These are phyloP conservation scores for Chalcosyrphus nemorum DNA, from an alignment of 2,888 invertebrate genomes.

Conservation along the genomic window DNA sequence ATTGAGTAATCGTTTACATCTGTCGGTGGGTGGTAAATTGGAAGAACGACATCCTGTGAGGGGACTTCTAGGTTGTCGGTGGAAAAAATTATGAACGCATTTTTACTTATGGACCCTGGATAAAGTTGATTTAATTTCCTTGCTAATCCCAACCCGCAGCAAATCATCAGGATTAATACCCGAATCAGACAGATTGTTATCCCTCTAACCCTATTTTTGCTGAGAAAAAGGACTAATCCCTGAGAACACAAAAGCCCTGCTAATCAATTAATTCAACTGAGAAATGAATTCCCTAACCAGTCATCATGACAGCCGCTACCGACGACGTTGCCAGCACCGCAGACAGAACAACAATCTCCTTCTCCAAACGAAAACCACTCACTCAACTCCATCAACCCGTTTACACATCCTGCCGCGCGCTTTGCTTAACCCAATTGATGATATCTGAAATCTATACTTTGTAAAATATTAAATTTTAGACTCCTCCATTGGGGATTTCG, in stretches of 20 bases:
- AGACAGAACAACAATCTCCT: slow-evolving; percentile 48
- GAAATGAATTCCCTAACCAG: slow-evolving; percentile 22
- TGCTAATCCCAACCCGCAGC: slow-evolving; percentile 23
- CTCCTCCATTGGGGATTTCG: slow-evolving; percentile 31
- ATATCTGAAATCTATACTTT: slow-evolving; percentile 61
- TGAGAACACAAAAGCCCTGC: slow-evolving; percentile 16
- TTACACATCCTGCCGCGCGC: slow-evolving; percentile 9
- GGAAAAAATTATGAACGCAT: neutral
- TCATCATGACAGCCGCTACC: slow-evolving; percentile 19
- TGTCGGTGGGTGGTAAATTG: slow-evolving; percentile 56
- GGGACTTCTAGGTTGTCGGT: neutral
- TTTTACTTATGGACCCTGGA: neutral
- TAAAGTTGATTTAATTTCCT: neutral
- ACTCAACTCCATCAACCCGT: slow-evolving; percentile 28
- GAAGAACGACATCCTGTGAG: too few relatives aligned
- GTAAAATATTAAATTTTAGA: slow-evolving; percentile 63
- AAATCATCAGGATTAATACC: slow-evolving; percentile 22
- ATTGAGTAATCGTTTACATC: slow-evolving; percentile 80
- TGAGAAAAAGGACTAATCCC: neutral
- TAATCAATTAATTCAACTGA: slow-evolving; percentile 60
- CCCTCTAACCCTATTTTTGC: neutral
- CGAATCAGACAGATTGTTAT: neutral
- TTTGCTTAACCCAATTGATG: slow-evolving; percentile 53
- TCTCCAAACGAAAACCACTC: slow-evolving; percentile 8
- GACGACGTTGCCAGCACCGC: slow-evolving; percentile 38